Percentiles rank a stretch among this genome's conserved stretches.
Conservation (phyloP, 2,888 invertebrate genomes). For the Agonopterix alstromeriana region DNA sequence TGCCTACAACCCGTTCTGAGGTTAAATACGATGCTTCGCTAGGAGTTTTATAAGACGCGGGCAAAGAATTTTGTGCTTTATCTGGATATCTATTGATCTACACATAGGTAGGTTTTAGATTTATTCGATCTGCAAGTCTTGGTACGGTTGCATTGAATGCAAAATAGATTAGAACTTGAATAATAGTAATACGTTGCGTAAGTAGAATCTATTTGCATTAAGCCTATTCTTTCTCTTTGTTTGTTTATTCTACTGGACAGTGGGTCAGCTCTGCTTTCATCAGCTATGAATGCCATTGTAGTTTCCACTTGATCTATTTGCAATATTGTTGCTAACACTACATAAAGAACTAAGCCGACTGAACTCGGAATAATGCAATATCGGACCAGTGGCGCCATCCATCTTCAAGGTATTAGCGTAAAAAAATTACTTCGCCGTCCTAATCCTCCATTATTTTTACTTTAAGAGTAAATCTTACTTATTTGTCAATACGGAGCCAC, state of each 20-base stretch:
- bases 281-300: constrained; percentile 36
- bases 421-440: constrained; percentile 47
- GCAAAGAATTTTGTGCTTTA: background rate
- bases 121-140: too few relatives aligned
- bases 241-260: constrained; percentile 40
- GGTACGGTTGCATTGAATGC: too few relatives aligned
- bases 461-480: constrained; percentile 69
- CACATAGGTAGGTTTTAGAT: too few relatives aligned
- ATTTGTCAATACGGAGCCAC: constrained; percentile 75
- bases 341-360: constrained; percentile 32
- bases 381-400: constrained; percentile 60
- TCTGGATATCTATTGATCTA: background rate
- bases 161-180: too few relatives aligned
- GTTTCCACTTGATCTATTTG: constrained; percentile 64
- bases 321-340: constrained; percentile 46
- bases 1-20: constrained; percentile 63
- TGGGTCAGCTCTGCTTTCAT: constrained; percentile 53
- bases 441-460: constrained; percentile 71
- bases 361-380: constrained; percentile 55
- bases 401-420: constrained; percentile 33
- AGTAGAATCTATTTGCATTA: constrained; percentile 21
- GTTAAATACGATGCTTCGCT: constrained; percentile 23
- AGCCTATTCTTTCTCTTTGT: constrained; percentile 34
- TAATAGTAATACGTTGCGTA: constrained; percentile 2
- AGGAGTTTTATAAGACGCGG: constrained; percentile 36